These are phyloP conservation scores for Samia ricini DNA, from an alignment of 1,140 invertebrate genomes.

Conservation along the genomic window DNA sequence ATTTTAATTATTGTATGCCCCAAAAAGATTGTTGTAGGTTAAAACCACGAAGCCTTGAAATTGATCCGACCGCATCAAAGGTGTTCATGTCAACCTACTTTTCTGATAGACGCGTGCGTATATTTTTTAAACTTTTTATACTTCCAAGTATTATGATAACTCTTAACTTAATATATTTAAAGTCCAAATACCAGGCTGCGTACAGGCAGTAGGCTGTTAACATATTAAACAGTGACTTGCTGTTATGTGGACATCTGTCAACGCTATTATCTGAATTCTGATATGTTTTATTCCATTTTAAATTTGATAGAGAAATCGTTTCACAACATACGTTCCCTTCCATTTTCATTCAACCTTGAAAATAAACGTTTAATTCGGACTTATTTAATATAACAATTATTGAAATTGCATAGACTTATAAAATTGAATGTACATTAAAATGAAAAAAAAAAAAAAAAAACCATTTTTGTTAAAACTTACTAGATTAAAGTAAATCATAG, in stretches of 20 bases:
- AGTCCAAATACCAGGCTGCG: not conserved
- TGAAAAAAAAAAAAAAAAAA: too few species aligned
- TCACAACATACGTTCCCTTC: not conserved
- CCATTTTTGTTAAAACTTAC: too few species aligned
- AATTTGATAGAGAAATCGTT: not conserved
- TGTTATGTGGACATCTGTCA: conserved; percentile 29
- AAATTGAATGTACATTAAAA: too few species aligned
- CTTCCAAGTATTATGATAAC: conserved; percentile 16
- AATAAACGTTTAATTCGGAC: not conserved
- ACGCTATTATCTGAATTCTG: conserved; percentile 15
- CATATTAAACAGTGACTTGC: conserved; percentile 16
- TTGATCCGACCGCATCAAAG: conserved; percentile 62
- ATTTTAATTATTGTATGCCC: conserved; percentile 33
- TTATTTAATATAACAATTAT: not conserved
- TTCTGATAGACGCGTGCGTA: conserved; percentile 19
- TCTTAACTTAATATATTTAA: conserved; percentile 8
- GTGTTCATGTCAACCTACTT: conserved; percentile 53
- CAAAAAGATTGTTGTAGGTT: conserved; percentile 40
- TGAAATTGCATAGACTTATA: too few species aligned
- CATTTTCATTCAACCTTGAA: not conserved
- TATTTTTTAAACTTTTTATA: conserved; percentile 12
- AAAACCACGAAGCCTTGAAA: conserved; percentile 64
- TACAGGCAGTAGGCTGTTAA: conserved; percentile 14
- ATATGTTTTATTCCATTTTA: conserved; percentile 6
- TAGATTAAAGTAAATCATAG: too few species aligned